These are phyloP conservation scores for Hydrotaea diabolus DNA, from an alignment of 2,888 invertebrate species.

Conservation along the genomic window DNA sequence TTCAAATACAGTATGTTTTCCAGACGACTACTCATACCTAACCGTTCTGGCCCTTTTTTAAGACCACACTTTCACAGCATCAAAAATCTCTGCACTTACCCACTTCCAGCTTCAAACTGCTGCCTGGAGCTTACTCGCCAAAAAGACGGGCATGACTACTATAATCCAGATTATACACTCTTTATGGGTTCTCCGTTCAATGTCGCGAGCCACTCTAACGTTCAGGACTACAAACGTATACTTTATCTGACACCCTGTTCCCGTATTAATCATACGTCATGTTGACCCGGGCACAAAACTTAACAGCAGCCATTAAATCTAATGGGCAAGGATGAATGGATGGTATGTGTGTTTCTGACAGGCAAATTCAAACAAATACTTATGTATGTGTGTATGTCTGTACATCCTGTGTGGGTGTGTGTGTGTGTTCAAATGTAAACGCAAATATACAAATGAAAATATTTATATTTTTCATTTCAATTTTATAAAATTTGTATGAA, in stretches of 20 bases:
- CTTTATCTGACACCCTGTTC: neutral
- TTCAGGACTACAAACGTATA: neutral
- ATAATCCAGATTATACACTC: too few relatives aligned
- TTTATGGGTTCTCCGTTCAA: too few relatives aligned
- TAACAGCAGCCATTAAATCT: neutral
- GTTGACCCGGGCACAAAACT: neutral
- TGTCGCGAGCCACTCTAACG: neutral
- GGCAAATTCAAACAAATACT: neutral
- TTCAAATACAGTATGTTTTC: too few relatives aligned
- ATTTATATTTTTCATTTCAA: conserved; percentile 17
- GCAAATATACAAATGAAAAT: neutral
- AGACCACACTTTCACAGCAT: too few relatives aligned
- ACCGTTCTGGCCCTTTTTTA: too few relatives aligned
- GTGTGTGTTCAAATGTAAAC: neutral
- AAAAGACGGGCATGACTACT: too few relatives aligned
- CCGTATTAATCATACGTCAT: conserved; percentile 4
- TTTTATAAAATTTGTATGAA: neutral
- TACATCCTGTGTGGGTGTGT: neutral
- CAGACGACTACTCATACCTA: too few relatives aligned
- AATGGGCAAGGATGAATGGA: too few relatives aligned
- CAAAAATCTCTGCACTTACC: too few relatives aligned
- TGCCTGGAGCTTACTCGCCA: too few relatives aligned
- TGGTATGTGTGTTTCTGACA: neutral
- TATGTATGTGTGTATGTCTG: neutral
- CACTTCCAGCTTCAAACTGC: too few relatives aligned